Percentiles rank a stretch among this genome's conserved stretches.
These are phyloP conservation scores for Jordanella pulchra DNA, from an alignment of 2,797 vertebrate genomes.

Conservation along the genomic window DNA sequence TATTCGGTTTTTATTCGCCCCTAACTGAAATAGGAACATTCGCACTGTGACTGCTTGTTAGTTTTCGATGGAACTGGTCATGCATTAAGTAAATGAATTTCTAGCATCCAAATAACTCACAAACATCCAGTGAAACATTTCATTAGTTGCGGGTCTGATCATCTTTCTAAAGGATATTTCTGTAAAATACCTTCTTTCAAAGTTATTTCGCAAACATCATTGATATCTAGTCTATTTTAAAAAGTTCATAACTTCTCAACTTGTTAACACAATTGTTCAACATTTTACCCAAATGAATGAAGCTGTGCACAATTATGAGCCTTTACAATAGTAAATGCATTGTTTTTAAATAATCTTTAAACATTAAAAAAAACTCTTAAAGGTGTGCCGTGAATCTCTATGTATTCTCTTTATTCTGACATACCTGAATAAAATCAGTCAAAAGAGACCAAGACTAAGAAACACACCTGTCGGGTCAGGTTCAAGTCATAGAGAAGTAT, in stretches of 20 bases:
- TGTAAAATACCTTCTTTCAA: not conserved
- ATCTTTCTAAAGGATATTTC: not conserved
- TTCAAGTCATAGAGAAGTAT: too few species aligned
- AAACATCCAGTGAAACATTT: not conserved
- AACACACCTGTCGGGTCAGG: too few species aligned
- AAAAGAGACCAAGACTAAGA: too few species aligned
- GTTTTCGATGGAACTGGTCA: not conserved
- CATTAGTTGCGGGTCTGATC: not conserved
- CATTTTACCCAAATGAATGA: too few species aligned
- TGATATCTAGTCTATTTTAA: not conserved
- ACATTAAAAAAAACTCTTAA: too few species aligned
- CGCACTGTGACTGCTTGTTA: slow-evolving; percentile 10
- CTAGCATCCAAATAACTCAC: not conserved
- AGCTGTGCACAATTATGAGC: too few species aligned
- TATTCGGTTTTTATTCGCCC: slow-evolving; percentile 29
- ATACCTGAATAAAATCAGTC: too few species aligned
- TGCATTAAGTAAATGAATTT: not conserved
- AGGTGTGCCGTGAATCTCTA: too few species aligned
- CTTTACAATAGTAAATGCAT: too few species aligned
- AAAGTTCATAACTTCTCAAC: not conserved
- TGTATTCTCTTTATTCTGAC: too few species aligned
- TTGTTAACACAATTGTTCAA: not conserved
- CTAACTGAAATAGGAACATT: slow-evolving; percentile 14
- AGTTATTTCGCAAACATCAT: not conserved
- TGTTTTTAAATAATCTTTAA: too few species aligned